Evolutionary conservation across 2,113 vertebrate genomes (phyloP).

Genomic region (Cyanoliseus patagonus): DNA sequence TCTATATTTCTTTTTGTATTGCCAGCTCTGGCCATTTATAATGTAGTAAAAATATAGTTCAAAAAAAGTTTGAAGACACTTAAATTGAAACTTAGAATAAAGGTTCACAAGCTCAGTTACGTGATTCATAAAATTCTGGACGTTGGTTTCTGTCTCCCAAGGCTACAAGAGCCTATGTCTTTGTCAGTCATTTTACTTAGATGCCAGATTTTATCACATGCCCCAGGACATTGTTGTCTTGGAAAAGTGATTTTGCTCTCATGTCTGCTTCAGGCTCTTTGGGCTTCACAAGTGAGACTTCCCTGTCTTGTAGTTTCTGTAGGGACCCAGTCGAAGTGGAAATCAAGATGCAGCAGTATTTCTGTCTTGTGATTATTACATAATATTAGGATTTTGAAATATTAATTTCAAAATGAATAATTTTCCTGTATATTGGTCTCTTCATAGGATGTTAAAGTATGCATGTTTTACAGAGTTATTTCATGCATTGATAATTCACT

Average conservation of each 20-base stretch:
- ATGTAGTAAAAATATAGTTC: background rate
- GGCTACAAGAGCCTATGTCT: background rate
- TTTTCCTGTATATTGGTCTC: background rate
- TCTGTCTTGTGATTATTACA: background rate
- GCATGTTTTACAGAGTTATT: background rate
- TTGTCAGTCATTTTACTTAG: background rate
- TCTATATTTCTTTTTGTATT: background rate
- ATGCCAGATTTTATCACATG: background rate
- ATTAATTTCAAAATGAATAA: background rate
- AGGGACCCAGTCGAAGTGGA: background rate
- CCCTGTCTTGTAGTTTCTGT: background rate
- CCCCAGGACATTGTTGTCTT: background rate
- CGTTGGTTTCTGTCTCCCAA: accelerated
- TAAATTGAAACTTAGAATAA: background rate
- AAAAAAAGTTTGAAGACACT: background rate
- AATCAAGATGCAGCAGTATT: background rate
- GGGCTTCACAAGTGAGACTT: background rate
- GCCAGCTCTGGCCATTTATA: background rate
- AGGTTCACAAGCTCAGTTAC: background rate
- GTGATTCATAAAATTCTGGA: background rate
- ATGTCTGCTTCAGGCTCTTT: background rate
- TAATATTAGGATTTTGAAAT: background rate
- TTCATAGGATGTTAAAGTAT: background rate
- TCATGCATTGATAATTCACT: background rate
- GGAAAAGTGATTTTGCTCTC: background rate